Percentiles rank a stretch among this genome's conserved stretches.
These are phyloP conservation scores for Nomada flava DNA, from an alignment of 2,888 invertebrate genomes.

Conservation along the genomic window DNA sequence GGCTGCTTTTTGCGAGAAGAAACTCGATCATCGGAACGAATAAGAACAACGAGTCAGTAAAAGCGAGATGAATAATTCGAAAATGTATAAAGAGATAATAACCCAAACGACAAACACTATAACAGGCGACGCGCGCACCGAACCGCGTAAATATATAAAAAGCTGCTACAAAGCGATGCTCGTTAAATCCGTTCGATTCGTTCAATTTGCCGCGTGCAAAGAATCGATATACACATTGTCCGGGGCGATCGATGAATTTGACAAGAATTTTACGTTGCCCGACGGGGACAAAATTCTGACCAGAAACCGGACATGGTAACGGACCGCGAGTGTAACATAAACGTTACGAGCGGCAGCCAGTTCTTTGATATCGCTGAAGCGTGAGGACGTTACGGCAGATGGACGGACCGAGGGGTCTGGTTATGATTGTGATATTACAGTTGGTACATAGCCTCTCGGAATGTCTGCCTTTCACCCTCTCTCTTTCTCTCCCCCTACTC, in stretches of 20 bases:
- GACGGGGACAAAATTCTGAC: constrained; percentile 51
- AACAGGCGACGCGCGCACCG: too few species aligned
- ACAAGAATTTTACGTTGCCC: constrained; percentile 33
- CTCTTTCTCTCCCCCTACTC: constrained; percentile 41
- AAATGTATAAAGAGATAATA: too few species aligned
- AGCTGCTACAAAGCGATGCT: too few species aligned
- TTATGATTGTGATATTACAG: constrained; percentile 84
- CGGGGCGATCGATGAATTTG: not conserved
- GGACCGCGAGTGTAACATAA: constrained; percentile 60
- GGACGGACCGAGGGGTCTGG: constrained; percentile 76
- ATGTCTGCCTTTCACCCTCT: constrained; percentile 68
- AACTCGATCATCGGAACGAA: too few species aligned
- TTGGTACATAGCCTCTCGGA: constrained; percentile 80
- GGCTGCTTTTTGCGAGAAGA: too few species aligned
- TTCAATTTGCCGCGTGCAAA: not conserved
- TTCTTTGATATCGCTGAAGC: constrained; percentile 84
- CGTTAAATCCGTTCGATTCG: not conserved
- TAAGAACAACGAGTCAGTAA: too few species aligned
- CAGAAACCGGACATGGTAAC: constrained; percentile 53
- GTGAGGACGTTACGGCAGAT: constrained; percentile 82
- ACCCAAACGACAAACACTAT: too few species aligned
- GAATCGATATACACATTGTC: not conserved
- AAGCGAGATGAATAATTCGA: too few species aligned
- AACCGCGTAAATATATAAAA: too few species aligned
- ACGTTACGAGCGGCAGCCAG: constrained; percentile 71